Percentiles rank a stretch among this genome's conserved stretches.
phyloP scores from a whole-genome alignment of 2,888 invertebrate species.

The Lasioglossum calceatum region DNA sequence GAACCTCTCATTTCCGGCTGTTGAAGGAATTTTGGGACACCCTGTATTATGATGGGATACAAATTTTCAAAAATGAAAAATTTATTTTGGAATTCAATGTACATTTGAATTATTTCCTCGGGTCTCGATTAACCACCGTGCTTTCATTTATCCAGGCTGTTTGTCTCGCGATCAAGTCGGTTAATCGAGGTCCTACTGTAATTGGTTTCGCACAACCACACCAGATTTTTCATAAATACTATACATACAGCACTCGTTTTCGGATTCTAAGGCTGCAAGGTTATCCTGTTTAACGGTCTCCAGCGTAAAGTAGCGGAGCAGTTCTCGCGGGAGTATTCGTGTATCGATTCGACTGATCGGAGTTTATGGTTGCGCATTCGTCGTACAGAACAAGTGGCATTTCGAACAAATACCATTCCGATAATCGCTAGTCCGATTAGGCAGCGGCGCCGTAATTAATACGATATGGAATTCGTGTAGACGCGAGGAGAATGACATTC shows the following conservation, averaged over 20 bases:
- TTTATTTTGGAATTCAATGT: no score
- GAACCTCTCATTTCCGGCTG: no score
- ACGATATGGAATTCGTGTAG: constrained; percentile 15
- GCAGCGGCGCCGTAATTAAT: constrained; percentile 33
- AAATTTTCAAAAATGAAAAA: no score
- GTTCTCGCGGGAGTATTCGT: not conserved
- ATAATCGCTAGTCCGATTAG: constrained; percentile 46
- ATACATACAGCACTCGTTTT: not conserved
- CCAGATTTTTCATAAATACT: not conserved
- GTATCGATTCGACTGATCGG: constrained; percentile 26
- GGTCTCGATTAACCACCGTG: no score
- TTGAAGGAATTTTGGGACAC: no score
- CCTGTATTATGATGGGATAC: no score
- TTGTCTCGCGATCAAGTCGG: no score
- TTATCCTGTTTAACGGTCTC: not conserved
- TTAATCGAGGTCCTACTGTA: not conserved
- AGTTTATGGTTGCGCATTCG: constrained; percentile 28
- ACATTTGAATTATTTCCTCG: no score
- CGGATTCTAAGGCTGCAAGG: not conserved
- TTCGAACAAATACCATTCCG: constrained; percentile 46
- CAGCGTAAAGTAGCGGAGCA: not conserved
- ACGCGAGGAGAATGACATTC: not conserved
- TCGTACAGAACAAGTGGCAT: constrained; percentile 35
- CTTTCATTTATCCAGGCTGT: no score
- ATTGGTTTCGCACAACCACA: not conserved